Evolutionary conservation across 2,113 vertebrate species (phyloP).

Genomic region (Aphelocoma coerulescens): DNA sequence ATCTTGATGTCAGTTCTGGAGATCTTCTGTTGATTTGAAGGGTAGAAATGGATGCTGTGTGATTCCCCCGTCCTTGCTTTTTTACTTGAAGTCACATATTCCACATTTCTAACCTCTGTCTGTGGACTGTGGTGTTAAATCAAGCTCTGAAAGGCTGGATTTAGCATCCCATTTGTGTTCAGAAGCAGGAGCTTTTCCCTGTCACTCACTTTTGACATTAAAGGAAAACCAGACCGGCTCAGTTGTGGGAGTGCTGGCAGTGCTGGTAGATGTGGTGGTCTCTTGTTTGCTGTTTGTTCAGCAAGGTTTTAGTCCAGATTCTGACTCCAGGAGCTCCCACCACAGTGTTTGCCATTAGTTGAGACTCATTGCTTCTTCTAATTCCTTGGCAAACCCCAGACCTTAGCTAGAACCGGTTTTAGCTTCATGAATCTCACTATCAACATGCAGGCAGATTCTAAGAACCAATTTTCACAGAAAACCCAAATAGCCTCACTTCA

Average conservation of each 20-base stretch:
- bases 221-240: background rate
- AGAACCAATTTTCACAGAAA: background rate
- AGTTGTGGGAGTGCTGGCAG: background rate
- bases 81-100: background rate
- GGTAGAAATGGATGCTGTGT: accelerated
- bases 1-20: background rate
- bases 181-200: background rate
- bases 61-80: background rate
- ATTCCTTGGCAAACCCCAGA: background rate
- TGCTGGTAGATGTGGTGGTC: background rate
- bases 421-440: background rate
- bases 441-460: background rate
- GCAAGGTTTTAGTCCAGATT: background rate
- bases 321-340: background rate
- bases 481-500: background rate
- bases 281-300: background rate
- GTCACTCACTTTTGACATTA: background rate
- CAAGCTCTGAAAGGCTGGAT: background rate
- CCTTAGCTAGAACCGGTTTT: background rate
- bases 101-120: background rate
- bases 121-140: background rate
- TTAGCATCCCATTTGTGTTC: background rate
- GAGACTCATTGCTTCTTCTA: background rate
- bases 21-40: background rate
- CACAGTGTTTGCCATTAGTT: accelerated